These are phyloP conservation scores for Lepas anatifera DNA, from an alignment of 2,888 invertebrate species.

Conservation along the genomic window DNA sequence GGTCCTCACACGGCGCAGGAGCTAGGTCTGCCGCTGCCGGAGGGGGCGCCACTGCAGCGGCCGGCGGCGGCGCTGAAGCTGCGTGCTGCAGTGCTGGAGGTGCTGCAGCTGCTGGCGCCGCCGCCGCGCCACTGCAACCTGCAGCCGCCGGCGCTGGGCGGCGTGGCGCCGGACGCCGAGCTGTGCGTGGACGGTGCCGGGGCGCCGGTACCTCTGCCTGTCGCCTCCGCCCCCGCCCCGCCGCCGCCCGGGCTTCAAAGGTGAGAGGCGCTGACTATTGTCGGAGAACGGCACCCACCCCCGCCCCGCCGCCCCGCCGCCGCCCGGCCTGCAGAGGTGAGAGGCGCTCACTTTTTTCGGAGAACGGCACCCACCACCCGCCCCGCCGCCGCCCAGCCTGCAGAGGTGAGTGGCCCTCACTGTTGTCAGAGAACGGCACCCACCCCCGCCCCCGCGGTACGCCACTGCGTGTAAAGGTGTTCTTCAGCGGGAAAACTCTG, in stretches of 20 bases:
- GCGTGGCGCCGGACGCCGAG: slow-evolving; percentile 45
- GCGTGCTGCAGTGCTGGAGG: slow-evolving; percentile 43
- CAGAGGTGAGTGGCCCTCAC: too few species aligned
- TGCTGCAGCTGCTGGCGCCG: slow-evolving; percentile 56
- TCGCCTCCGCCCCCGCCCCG: neutral
- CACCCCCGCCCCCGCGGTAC: too few species aligned
- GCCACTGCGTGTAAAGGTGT: too few species aligned
- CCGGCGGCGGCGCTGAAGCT: slow-evolving; percentile 16
- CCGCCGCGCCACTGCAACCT: slow-evolving; percentile 47
- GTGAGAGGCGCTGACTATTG: neutral
- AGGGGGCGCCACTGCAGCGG: slow-evolving; percentile 14
- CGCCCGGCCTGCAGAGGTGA: neutral
- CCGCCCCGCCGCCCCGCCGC: neutral
- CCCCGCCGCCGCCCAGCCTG: too few species aligned
- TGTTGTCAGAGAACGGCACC: too few species aligned
- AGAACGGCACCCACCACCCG: too few species aligned
- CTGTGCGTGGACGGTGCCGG: slow-evolving; percentile 14
- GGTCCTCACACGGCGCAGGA: slow-evolving; percentile 6
- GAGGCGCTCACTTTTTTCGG: too few species aligned
- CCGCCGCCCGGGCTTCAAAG: neutral
- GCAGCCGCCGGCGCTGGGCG: slow-evolving; percentile 55
- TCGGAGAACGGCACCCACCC: too few species aligned
- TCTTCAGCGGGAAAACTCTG: too few species aligned
- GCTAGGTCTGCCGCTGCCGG: slow-evolving; percentile 15
- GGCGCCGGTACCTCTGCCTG: slow-evolving; percentile 15